phyloP scores from a whole-genome alignment of 2,113 vertebrate genomes.

The Apodemus speciosus region DNA sequence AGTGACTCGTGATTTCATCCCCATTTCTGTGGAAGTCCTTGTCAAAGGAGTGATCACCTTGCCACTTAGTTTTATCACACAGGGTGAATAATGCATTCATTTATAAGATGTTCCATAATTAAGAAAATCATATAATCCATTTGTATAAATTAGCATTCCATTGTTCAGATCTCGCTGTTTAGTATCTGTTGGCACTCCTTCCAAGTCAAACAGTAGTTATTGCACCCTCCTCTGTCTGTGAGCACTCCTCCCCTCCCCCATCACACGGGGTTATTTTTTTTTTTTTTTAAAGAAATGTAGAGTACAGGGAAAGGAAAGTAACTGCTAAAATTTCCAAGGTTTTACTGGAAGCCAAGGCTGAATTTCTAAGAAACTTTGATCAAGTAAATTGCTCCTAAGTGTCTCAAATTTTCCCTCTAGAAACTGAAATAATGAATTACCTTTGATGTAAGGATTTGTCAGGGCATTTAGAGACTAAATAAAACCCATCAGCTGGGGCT shows the following conservation, averaged over 20 bases:
- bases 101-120: slow-evolving; percentile 53
- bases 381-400: slow-evolving; percentile 75
- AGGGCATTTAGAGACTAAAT: slow-evolving; percentile 42
- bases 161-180: slow-evolving; percentile 44
- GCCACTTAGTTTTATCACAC: not conserved
- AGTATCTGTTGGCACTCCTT: slow-evolving; percentile 37
- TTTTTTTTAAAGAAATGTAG: slow-evolving; percentile 56
- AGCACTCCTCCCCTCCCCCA: not conserved
- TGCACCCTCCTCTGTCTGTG: slow-evolving; percentile 32
- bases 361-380: slow-evolving; percentile 76
- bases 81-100: slow-evolving; percentile 13
- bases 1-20: not conserved
- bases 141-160: slow-evolving; percentile 44
- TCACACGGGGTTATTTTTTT: not conserved
- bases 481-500: slow-evolving; percentile 47
- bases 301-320: slow-evolving; percentile 64
- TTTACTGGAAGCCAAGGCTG: slow-evolving; percentile 71
- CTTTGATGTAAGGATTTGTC: slow-evolving; percentile 72
- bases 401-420: slow-evolving; percentile 70
- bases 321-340: slow-evolving; percentile 70
- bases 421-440: slow-evolving; percentile 71
- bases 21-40: slow-evolving; percentile 28
- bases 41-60: not conserved
- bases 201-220: not conserved
- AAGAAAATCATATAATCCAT: slow-evolving; percentile 40